phyloP scores from a whole-genome alignment of 2,888 invertebrate genomes.

The Clitarchus hookeri region DNA sequence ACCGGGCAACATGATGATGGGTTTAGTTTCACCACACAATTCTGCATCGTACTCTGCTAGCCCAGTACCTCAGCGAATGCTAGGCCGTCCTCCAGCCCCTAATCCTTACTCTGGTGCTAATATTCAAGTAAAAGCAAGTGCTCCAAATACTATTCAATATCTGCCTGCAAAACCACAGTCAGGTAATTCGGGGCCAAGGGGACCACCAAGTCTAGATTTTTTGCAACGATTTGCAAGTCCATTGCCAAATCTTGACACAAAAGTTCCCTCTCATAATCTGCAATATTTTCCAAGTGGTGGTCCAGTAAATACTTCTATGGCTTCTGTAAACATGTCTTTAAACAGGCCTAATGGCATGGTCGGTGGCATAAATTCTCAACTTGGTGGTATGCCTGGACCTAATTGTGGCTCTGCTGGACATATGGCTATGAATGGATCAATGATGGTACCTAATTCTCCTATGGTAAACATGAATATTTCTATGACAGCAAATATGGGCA shows the following conservation, averaged over 20 bases:
- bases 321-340: conserved; percentile 59
- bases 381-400: conserved; percentile 50
- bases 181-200: conserved; percentile 70
- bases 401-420: conserved; percentile 49
- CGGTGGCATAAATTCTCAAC: conserved; percentile 46
- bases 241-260: conserved; percentile 69
- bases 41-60: conserved; percentile 59
- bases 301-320: conserved; percentile 60
- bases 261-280: conserved; percentile 71
- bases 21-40: conserved; percentile 53
- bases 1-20: conserved; percentile 44
- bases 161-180: conserved; percentile 93
- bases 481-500: conserved; percentile 46
- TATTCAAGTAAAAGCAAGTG: conserved; percentile 89
- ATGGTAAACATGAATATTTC: conserved; percentile 55
- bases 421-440: conserved; percentile 52
- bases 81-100: conserved; percentile 63
- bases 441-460: conserved; percentile 60
- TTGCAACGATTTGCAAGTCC: conserved; percentile 87
- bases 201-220: conserved; percentile 88
- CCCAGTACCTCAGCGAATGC: conserved; percentile 59
- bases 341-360: conserved; percentile 54
- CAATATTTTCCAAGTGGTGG: conserved; percentile 74
- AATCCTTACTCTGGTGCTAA: conserved; percentile 76
- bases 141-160: conserved; percentile 98